These are phyloP conservation scores for Gnathonemus echidnorhynchus DNA, from an alignment of 2,113 vertebrate species.

Conservation along the genomic window DNA sequence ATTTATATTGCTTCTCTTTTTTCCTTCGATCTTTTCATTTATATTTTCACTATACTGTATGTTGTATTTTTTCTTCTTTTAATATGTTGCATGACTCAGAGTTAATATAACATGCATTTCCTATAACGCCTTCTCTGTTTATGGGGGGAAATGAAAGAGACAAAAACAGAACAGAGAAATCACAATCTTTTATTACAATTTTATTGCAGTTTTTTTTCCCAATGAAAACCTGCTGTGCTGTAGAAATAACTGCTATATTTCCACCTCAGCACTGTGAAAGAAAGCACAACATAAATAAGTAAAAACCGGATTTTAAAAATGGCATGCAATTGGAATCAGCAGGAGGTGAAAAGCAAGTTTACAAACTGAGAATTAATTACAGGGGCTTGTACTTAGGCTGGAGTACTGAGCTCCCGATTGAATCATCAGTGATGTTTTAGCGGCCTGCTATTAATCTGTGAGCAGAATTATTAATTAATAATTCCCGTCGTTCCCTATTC, in stretches of 20 bases:
- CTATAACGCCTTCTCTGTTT: conserved; percentile 17
- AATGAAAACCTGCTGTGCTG: not conserved
- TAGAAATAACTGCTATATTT: not conserved
- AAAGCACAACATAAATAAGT: conserved; percentile 9
- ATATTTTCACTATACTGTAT: not conserved
- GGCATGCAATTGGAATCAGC: conserved; percentile 32
- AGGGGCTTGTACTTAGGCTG: conserved; percentile 13
- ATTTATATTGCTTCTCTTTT: not conserved
- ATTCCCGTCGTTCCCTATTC: conserved; percentile 37
- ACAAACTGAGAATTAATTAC: conserved; percentile 46
- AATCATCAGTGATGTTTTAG: conserved; percentile 58
- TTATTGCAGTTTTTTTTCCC: not conserved
- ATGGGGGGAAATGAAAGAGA: conserved; percentile 33
- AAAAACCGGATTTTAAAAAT: conserved; percentile 32
- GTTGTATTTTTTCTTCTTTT: not conserved
- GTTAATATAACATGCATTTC: conserved; percentile 10
- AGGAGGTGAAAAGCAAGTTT: conserved; percentile 36
- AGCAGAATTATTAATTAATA: conserved; percentile 55
- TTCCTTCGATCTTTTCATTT: not conserved
- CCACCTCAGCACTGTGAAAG: conserved; percentile 19
- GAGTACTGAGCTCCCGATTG: conserved; percentile 40
- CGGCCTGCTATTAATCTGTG: conserved; percentile 42
- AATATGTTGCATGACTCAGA: not conserved
- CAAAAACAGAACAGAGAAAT: conserved; percentile 26
- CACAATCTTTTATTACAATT: not conserved